phyloP scores from a whole-genome alignment of 2,797 vertebrate genomes.

The Furcifer pardalis region DNA sequence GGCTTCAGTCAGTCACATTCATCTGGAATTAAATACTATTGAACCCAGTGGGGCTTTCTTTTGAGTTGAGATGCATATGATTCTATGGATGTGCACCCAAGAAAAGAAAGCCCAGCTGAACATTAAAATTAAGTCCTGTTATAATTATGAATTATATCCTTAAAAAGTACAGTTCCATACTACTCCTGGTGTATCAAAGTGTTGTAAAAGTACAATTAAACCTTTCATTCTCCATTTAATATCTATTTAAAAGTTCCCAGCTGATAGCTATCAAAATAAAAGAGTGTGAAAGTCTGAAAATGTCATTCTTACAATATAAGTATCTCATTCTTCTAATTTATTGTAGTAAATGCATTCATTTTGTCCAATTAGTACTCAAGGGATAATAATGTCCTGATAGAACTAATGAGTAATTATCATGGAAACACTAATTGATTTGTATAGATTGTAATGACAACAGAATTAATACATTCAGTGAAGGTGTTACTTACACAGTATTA shows the following conservation, averaged over 20 bases:
- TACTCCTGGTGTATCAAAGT: not conserved
- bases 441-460: slow-evolving; percentile 19
- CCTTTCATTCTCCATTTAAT: slow-evolving; percentile 12
- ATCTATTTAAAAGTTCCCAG: slow-evolving; percentile 24
- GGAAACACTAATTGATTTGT: not conserved
- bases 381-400: not conserved
- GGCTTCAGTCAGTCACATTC: not conserved
- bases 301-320: slow-evolving; percentile 14
- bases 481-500: slow-evolving; percentile 10
- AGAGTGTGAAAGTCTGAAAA: slow-evolving; percentile 17
- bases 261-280: slow-evolving; percentile 30
- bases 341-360: slow-evolving; percentile 16
- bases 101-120: not conserved
- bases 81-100: not conserved
- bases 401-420: slow-evolving; percentile 7
- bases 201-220: slow-evolving; percentile 10
- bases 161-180: not conserved
- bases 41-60: not conserved
- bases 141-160: not conserved
- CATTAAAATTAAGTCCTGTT: not conserved
- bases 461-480: slow-evolving; percentile 21
- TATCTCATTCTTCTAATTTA: slow-evolving; percentile 30
- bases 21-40: not conserved
- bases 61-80: too few species aligned
- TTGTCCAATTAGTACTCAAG: slow-evolving; percentile 11